These are phyloP conservation scores for Cataglyphis hispanica DNA, from an alignment of 1,140 invertebrate species.

Conservation along the genomic window DNA sequence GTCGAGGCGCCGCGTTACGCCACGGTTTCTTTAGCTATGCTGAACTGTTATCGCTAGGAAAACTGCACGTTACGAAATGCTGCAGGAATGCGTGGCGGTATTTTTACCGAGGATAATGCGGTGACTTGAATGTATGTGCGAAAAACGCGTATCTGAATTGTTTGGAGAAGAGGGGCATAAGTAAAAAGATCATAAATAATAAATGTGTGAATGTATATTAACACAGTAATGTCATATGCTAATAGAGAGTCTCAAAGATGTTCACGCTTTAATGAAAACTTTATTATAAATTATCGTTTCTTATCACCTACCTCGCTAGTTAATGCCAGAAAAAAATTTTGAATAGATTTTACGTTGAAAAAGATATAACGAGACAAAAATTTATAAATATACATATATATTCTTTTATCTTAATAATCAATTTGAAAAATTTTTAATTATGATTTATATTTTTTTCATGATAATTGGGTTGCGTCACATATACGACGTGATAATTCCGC, in stretches of 20 bases:
- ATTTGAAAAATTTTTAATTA: background rate
- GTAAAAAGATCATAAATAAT: slow-evolving; percentile 10
- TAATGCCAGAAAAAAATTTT: background rate
- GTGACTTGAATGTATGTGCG: slow-evolving; percentile 12
- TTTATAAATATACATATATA: background rate
- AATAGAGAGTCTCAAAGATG: background rate
- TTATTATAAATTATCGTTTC: background rate
- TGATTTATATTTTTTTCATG: background rate
- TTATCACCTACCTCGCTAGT: background rate
- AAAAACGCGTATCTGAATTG: slow-evolving; percentile 10
- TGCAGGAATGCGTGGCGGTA: slow-evolving; percentile 27
- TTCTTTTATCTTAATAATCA: background rate
- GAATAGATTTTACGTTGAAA: background rate
- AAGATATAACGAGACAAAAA: background rate
- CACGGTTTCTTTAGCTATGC: slow-evolving; percentile 18
- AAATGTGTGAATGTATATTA: background rate
- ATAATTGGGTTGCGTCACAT: background rate
- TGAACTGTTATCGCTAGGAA: slow-evolving; percentile 30
- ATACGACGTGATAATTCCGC: background rate
- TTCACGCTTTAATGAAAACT: background rate
- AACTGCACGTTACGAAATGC: slow-evolving; percentile 50
- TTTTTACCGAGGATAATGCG: slow-evolving; percentile 47
- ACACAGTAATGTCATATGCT: background rate
- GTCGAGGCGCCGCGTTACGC: slow-evolving; percentile 10
- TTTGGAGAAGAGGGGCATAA: background rate